Evolutionary conservation across 2,113 vertebrate species (phyloP).

Genomic region (Nesogale talazaci): DNA sequence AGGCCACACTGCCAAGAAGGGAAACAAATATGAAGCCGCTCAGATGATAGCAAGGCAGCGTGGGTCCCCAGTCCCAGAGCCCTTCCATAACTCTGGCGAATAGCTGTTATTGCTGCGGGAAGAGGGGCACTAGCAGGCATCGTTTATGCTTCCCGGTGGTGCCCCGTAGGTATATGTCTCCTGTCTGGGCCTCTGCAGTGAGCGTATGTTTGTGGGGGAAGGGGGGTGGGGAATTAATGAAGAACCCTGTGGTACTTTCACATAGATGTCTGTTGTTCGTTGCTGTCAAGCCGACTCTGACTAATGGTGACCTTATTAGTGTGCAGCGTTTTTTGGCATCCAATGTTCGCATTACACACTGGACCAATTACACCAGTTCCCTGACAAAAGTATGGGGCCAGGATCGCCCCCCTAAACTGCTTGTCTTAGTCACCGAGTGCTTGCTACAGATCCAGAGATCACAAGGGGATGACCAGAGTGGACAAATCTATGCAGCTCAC

Average conservation of each 20-base stretch:
- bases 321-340: not conserved
- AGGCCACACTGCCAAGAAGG: not conserved
- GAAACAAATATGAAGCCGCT: not conserved
- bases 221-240: not conserved
- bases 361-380: not conserved
- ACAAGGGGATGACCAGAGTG: not conserved
- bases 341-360: not conserved
- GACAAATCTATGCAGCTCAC: not conserved
- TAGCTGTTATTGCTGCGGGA: not conserved
- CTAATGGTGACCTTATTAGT: not conserved
- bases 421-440: not conserved
- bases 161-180: not conserved
- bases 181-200: not conserved
- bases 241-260: not conserved
- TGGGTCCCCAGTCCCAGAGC: not conserved
- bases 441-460: too few species aligned
- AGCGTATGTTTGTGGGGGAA: not conserved
- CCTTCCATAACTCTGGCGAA: not conserved
- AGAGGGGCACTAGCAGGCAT: not conserved
- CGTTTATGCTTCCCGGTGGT: not conserved
- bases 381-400: not conserved
- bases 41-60: not conserved
- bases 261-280: not conserved
- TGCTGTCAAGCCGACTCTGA: not conserved
- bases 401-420: not conserved